Conservation (phyloP, 2,113 vertebrate species). For the Romanogobio albipinnatus region DNA sequence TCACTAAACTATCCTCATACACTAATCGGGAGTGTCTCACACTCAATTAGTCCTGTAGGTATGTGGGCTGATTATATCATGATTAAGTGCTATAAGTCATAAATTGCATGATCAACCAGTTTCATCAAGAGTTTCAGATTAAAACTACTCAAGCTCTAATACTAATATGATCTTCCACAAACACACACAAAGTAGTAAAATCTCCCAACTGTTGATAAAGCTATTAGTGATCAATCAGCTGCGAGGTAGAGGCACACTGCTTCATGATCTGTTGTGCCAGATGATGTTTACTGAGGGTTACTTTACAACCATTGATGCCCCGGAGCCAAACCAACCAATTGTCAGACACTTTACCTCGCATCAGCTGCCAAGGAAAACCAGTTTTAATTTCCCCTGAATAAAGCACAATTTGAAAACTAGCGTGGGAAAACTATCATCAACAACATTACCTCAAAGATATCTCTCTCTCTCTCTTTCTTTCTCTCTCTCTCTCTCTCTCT, state of each 20-base stretch:
- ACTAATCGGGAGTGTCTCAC: background rate
- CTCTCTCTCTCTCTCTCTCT: background rate
- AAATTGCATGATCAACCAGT: background rate
- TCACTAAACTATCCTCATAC: background rate
- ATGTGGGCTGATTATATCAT: background rate
- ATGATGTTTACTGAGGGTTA: background rate
- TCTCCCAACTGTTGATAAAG: background rate
- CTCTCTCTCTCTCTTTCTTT: too few species aligned
- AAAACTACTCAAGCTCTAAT: background rate
- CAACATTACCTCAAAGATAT: background rate
- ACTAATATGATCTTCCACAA: background rate
- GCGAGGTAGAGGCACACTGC: background rate
- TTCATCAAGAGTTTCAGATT: slow-evolving; percentile 14
- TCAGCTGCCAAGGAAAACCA: slow-evolving; percentile 28
- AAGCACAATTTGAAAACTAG: slow-evolving; percentile 20
- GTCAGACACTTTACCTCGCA: background rate
- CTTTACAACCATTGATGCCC: background rate
- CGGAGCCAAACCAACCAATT: slow-evolving; percentile 19
- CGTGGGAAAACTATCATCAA: background rate
- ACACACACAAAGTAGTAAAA: background rate
- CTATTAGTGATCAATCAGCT: background rate
- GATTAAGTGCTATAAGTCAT: background rate
- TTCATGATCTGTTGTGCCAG: background rate
- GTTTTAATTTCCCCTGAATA: slow-evolving; percentile 4
- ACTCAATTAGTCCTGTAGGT: background rate